Base-by-base conservation (phyloP, 1,140 invertebrate species). In the Chrysomallon squamiferum region DNA sequence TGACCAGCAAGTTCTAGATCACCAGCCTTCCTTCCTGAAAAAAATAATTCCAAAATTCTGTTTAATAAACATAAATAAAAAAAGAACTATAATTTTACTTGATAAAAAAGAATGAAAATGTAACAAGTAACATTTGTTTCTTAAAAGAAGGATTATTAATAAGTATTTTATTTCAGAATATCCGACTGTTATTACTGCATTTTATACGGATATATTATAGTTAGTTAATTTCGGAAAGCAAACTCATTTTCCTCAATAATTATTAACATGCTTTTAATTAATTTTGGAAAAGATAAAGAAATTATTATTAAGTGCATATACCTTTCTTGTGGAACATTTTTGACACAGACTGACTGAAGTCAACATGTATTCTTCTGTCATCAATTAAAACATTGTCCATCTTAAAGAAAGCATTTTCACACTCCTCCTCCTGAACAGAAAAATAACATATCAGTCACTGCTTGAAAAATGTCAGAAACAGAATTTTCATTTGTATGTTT, bases 351-450 rank as follows among this genome's bases (percentile, higher is more conserved):
- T 99, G 98, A 74, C 95, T 98, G 86, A 99, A 99, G 85, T 99
- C 98, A 2, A 99, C 98, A 85, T 99, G 97, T 74, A 99, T 99
- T 75, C 98, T 88, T 52, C 98, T 86, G 82, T 99, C 98, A 87
- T 99, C 98, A 76, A 99, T 99, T 0, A 99, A 86, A 0, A 99
- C 97, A 88, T 99, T 99, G 79, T 99, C 97, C 98, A 99, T 99
- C 88, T 99, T 99, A 76, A 99, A 97, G 87, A 96, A 99, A 3
- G 98, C 98, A 73, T 95, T 92, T 88, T 99, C 98, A 88, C 97
- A 99, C 11, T 96, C 91, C 83, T 97, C 82, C 91, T 74, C 67
- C 82, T 87, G 58, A n/a, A n/a, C n/a, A n/a, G n/a, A 74, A 77
- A 73, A 70, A 47, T 56, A 49, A 20, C 35, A 58, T 27, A 59